Evolutionary conservation across 53 echinoderm and acorn worm genomes (phyloP), one percentile per base, ranked within the genome.

Genomic region (Zoroaster sp.): DNA sequence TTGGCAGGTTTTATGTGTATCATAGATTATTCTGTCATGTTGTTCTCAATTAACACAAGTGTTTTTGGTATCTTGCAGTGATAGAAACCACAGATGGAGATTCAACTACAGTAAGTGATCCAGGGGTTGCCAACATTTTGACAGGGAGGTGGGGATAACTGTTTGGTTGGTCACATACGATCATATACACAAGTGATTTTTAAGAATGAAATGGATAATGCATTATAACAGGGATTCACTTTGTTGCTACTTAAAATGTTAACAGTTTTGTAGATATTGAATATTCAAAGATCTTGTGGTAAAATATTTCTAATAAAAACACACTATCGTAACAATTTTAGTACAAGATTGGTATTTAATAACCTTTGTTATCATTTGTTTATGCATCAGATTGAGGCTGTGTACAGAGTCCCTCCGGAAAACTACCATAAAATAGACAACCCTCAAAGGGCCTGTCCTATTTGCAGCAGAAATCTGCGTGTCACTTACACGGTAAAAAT

Each of bases 401-500:
- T 87, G 42, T 79, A 82, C 70, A 45, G 12, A 30, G 89, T 88
- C 52, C 45, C 54, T 40, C 74, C 77, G 33, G 83, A 74, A 37
- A 89, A 70, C 45, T 66, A 38, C 53, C 55, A 43, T 39, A 10
- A 18, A 36, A 78, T 44, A 3, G 76, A 88, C 59, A 85, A 91
- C 34, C 82, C 88, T 14, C 77, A 88, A 20, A 85, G 40, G 72
- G 94, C 94, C 1, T 94, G 94, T 51, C 94, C 94, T 1, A 88
- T 94, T 12, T 94, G 94, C 36, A 91, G 94, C 54, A 87, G 91
- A 71, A 94, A 94, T 40, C 82, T 91, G 3, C 35, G 49, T 63
- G 89, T 94, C 17, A 87, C 94, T 2, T 91, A 94, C 54, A 94
- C 83, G 91, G 94, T 94, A 94, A 55, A 32, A 37, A 72, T 23